phyloP scores from a whole-genome alignment of 2,888 invertebrate genomes.

The Villa cingulata region DNA sequence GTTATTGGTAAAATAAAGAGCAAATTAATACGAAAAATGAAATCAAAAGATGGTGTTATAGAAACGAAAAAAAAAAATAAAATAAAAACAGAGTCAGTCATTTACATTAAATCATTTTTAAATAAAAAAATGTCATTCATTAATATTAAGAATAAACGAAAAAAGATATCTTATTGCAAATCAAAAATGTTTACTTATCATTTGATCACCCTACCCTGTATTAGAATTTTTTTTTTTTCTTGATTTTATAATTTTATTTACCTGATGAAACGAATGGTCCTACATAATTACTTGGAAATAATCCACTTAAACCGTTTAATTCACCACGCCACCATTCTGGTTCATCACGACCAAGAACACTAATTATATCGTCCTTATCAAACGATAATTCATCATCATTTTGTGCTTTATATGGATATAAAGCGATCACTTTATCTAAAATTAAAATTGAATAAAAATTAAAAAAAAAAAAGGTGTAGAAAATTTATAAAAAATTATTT shows the following conservation, averaged over 20 bases:
- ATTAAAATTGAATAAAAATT: conserved; percentile 11
- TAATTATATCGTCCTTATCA: conserved; percentile 81
- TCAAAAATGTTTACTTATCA: no score
- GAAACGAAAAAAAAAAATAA: no score
- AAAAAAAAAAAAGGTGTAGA: conserved; percentile 1
- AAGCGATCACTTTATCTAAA: conserved; percentile 74
- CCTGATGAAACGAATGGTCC: conserved; percentile 45
- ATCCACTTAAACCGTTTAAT: conserved; percentile 72
- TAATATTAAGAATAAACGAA: no score
- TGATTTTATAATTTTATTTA: no score
- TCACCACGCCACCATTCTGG: conserved; percentile 98
- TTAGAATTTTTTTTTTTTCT: neutral
- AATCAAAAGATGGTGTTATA: no score
- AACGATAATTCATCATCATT: conserved; percentile 91
- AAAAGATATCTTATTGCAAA: no score
- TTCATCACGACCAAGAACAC: conserved; percentile 79
- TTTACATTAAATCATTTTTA: no score
- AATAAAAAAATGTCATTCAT: no score
- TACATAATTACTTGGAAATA: conserved; percentile 95
- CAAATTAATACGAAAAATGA: no score
- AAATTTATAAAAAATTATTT: neutral
- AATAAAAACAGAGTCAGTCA: no score
- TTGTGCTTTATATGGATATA: conserved; percentile 88
- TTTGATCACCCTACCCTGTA: no score
- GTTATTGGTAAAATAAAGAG: no score